These are phyloP conservation scores for Megaptera novaeangliae DNA, from an alignment of 2,113 vertebrate genomes.

Conservation along the genomic window DNA sequence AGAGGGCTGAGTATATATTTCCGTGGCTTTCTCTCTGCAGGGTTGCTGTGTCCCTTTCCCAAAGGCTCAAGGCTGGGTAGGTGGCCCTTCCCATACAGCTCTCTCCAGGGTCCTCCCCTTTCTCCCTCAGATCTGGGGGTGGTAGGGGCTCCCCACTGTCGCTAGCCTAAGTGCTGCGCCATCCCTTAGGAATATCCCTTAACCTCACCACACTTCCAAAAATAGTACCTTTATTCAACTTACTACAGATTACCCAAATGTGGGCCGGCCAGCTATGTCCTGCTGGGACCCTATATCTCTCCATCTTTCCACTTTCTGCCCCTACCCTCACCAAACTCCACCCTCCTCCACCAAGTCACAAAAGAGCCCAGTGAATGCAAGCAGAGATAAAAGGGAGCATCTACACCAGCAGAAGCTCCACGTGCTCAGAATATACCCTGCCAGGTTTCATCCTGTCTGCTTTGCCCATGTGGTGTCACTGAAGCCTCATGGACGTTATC, in stretches of 20 bases:
- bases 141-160: not conserved
- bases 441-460: not conserved
- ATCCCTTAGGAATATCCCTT: no score
- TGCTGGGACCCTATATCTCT: not conserved
- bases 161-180: not conserved
- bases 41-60: not conserved
- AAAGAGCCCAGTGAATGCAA: not conserved
- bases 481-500: not conserved
- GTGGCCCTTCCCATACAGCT: not conserved
- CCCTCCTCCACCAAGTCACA: not conserved
- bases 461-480: not conserved
- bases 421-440: not conserved
- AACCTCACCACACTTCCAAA: not conserved
- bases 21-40: not conserved
- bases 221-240: not conserved
- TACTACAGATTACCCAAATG: not conserved
- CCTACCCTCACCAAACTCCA: not conserved
- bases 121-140: not conserved
- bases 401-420: not conserved
- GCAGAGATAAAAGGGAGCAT: not conserved
- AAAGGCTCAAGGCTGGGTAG: not conserved
- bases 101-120: not conserved
- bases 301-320: not conserved
- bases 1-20: not conserved
- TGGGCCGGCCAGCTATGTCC: not conserved